These are phyloP conservation scores for Aphrocallistes beatrix DNA, from an alignment of 37 sponge, comb jelly and placozoan species.

Conservation along the genomic window DNA sequence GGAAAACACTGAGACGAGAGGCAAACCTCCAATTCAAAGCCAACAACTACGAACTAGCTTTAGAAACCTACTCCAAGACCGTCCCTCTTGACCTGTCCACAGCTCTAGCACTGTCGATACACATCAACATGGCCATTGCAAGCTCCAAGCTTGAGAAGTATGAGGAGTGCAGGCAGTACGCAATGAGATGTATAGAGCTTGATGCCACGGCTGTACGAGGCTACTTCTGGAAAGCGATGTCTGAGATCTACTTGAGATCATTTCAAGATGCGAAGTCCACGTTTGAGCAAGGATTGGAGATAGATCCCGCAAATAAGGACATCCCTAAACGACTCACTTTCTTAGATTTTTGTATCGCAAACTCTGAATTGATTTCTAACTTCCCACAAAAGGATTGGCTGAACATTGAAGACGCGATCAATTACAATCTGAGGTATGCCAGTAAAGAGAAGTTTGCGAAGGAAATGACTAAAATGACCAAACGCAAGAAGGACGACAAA, in stretches of 20 bases:
- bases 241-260: background rate
- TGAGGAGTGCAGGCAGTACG: background rate
- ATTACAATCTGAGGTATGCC: background rate
- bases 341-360: background rate
- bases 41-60: background rate
- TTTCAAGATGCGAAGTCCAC: background rate
- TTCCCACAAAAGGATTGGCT: background rate
- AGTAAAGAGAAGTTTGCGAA: background rate
- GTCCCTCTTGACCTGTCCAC: background rate
- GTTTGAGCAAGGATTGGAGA: background rate
- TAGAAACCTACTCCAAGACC: background rate
- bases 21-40: background rate
- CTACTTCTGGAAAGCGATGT: constrained; percentile 16
- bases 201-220: background rate
- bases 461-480: background rate
- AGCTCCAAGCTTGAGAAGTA: background rate
- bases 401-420: background rate
- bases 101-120: background rate
- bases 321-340: background rate
- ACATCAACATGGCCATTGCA: background rate
- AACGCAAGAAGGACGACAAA: background rate
- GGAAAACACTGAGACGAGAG: background rate
- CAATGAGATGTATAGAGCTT: background rate
- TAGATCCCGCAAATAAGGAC: background rate
- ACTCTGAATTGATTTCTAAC: background rate